A percentile compares a stretch with the other conserved stretches of the same genome.
phyloP scores from a whole-genome alignment of 1,140 invertebrate genomes.

The Daktulosphaira vitifoliae region DNA sequence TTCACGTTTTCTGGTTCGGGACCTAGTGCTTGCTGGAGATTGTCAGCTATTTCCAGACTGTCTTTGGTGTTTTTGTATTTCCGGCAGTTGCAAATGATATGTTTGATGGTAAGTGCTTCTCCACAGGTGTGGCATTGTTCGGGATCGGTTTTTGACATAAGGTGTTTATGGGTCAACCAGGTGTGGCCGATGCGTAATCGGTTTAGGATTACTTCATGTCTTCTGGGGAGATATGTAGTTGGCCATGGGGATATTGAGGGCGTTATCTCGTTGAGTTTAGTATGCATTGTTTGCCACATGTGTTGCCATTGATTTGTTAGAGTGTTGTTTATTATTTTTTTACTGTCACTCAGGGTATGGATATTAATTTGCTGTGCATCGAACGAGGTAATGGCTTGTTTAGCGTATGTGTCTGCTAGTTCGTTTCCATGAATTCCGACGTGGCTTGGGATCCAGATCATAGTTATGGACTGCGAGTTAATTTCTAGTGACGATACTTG shows the following conservation, averaged over 20 bases:
- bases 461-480: background rate
- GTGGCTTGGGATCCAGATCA: conserved; percentile 29
- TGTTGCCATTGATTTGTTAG: background rate
- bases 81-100: background rate
- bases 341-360: background rate
- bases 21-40: background rate
- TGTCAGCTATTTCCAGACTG: background rate
- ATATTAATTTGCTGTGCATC: background rate
- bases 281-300: background rate
- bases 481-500: background rate
- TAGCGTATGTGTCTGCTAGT: background rate
- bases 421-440: background rate
- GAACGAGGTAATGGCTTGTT: background rate
- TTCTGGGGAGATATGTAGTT: background rate
- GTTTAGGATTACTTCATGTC: background rate
- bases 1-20: background rate
- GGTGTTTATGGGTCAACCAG: background rate
- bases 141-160: conserved; percentile 3
- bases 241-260: background rate
- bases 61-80: background rate
- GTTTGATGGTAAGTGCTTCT: background rate
- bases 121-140: conserved; percentile 1
- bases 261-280: background rate
- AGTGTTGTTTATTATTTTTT: background rate
- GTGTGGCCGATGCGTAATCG: background rate